These are phyloP conservation scores for Microtus ochrogaster DNA, from an alignment of 2,113 vertebrate species.

Conservation along the genomic window DNA sequence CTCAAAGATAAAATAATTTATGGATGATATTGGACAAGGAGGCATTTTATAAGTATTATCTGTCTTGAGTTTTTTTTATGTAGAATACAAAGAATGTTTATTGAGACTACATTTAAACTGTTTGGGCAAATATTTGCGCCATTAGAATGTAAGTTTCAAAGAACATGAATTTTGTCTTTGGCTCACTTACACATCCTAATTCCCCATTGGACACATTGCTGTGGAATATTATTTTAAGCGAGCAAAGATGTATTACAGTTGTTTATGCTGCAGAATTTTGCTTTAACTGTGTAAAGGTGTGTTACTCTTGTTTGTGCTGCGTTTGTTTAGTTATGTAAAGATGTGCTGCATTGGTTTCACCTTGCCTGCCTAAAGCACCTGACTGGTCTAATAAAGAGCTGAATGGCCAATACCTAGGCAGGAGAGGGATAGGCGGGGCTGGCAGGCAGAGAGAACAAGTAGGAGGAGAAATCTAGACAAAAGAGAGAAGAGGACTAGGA, in stretches of 20 bases:
- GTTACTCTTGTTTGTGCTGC: neutral
- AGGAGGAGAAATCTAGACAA: neutral
- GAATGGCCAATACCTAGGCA: neutral
- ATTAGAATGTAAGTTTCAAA: constrained; percentile 28
- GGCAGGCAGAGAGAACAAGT: neutral
- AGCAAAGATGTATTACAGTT: neutral
- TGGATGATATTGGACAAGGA: neutral
- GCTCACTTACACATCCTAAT: neutral
- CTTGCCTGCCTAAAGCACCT: neutral
- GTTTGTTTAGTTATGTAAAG: neutral
- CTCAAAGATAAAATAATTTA: neutral
- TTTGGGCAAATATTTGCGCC: neutral
- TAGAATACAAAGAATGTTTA: constrained; percentile 23
- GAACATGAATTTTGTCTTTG: neutral
- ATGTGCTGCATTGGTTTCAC: neutral
- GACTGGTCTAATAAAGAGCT: neutral
- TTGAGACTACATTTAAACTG: constrained; percentile 9
- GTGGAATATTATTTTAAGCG: neutral
- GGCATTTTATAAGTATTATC: neutral
- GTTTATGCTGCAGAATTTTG: neutral
- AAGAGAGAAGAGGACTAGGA: neutral
- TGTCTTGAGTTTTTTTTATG: neutral
- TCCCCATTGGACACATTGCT: neutral
- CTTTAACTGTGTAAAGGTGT: neutral
- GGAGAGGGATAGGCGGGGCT: neutral